Evolutionary conservation across 2,888 invertebrate genomes (phyloP).

Genomic region (Nephrotoma guestfalica): DNA sequence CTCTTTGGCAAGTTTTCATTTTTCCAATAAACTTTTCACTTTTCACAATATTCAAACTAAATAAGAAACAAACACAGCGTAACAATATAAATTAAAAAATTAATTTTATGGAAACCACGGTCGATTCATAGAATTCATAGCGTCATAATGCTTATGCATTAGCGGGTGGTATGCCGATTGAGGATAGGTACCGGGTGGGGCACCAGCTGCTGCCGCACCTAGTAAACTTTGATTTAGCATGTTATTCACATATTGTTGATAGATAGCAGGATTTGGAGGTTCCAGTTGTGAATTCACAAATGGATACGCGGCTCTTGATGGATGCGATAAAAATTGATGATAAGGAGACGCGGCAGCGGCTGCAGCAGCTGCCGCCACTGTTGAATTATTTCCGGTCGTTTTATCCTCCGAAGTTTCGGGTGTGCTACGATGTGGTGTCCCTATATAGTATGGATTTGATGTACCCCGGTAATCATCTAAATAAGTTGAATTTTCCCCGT

Average conservation of each 20-base stretch:
- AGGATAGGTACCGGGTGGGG: conserved; percentile 37
- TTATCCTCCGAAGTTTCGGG: conserved; percentile 25
- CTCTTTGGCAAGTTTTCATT: not conserved
- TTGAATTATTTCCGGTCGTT: conserved; percentile 31
- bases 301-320: conserved; percentile 44
- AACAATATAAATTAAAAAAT: not conserved
- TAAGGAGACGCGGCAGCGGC: conserved; percentile 36
- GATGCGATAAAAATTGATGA: conserved; percentile 44
- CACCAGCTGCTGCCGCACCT: conserved; percentile 19
- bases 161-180: conserved; percentile 49
- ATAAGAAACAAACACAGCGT: not conserved
- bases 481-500: conserved; percentile 49
- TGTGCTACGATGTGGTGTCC: conserved; percentile 33
- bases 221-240: conserved; percentile 36
- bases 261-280: conserved; percentile 44
- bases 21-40: not conserved
- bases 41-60: not conserved
- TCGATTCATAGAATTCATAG: conserved; percentile 35
- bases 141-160: conserved; percentile 57
- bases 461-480: conserved; percentile 51
- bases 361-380: conserved; percentile 33
- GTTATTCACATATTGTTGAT: conserved; percentile 55
- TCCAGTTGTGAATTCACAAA: conserved; percentile 45
- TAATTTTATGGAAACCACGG: conserved; percentile 40
- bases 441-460: conserved; percentile 43